A percentile compares a stretch with the other conserved stretches of the same genome.
Evolutionary conservation across 2,797 vertebrate genomes (phyloP).

Genomic region (Nyctibius grandis): DNA sequence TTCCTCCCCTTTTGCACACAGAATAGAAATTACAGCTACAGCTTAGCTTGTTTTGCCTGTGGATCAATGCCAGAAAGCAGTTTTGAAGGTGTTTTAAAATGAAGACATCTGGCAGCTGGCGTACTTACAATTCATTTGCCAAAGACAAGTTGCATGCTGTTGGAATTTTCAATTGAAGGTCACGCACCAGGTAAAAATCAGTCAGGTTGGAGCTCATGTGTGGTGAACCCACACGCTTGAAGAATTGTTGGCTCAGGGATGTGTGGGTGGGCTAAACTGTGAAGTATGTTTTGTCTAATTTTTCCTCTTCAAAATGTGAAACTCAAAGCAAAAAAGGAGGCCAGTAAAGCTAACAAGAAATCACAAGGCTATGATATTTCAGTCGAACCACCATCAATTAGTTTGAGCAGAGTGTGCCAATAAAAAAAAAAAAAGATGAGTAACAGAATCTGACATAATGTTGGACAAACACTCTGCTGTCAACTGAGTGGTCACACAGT

Average conservation of each 20-base stretch:
- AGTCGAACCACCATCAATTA: constrained; percentile 55
- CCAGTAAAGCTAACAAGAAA: constrained; percentile 58
- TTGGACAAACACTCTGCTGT: constrained; percentile 58
- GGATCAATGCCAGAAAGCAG: constrained; percentile 78
- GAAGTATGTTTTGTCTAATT: constrained; percentile 50
- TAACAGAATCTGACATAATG: constrained; percentile 50
- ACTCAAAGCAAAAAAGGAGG: constrained; percentile 45
- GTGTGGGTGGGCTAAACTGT: constrained; percentile 47
- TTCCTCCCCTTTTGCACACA: constrained; percentile 62
- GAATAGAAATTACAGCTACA: constrained; percentile 71
- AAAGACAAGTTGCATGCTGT: constrained; percentile 74
- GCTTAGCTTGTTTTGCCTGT: constrained; percentile 75
- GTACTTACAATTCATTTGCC: constrained; percentile 75
- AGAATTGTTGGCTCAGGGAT: constrained; percentile 41
- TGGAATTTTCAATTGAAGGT: constrained; percentile 75
- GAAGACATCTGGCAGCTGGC: constrained; percentile 82
- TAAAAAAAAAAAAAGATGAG: background rate
- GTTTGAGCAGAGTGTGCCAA: constrained; percentile 23
- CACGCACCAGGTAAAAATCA: constrained; percentile 73
- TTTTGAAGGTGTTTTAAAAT: constrained; percentile 82
- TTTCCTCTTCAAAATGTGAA: constrained; percentile 21
- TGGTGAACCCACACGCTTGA: constrained; percentile 30
- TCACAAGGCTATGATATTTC: constrained; percentile 56
- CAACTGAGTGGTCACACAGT: constrained; percentile 57
- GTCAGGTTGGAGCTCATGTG: constrained; percentile 65